Evolutionary conservation across 2,797 vertebrate species (phyloP).

Genomic region (Pseudochromis fuscus): DNA sequence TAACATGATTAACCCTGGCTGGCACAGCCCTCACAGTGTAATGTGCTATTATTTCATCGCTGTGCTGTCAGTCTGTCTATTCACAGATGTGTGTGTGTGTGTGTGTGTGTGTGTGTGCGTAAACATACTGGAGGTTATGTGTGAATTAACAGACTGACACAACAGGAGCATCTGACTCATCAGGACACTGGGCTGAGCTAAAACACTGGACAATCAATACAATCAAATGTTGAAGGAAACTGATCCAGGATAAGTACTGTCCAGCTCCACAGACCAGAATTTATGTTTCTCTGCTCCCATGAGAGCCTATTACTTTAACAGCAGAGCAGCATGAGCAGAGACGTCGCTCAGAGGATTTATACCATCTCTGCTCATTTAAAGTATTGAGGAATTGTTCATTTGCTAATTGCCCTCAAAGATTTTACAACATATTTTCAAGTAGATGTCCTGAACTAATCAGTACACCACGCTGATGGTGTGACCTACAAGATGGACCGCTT

Average conservation of each 20-base stretch:
- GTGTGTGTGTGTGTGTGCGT: neutral
- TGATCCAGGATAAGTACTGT: slow-evolving; percentile 39
- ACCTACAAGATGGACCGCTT: neutral
- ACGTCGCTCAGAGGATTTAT: neutral
- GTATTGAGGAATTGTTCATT: slow-evolving; percentile 1
- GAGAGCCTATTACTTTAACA: slow-evolving; percentile 8
- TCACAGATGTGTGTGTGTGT: slow-evolving; percentile 2
- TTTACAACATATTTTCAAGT: neutral
- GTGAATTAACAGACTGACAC: slow-evolving; percentile 31
- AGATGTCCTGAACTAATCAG: neutral
- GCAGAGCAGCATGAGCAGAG: neutral
- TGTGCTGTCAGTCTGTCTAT: slow-evolving; percentile 7
- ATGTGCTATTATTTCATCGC: slow-evolving; percentile 1
- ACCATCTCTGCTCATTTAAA: neutral
- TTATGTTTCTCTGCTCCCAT: neutral
- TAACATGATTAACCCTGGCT: neutral
- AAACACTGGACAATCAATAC: slow-evolving; percentile 55
- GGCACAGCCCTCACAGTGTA: neutral
- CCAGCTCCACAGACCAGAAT: slow-evolving; percentile 11
- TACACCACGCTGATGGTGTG: neutral
- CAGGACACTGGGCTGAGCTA: slow-evolving; percentile 51
- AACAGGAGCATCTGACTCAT: slow-evolving; percentile 36
- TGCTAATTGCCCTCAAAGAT: neutral
- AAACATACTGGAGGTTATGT: neutral
- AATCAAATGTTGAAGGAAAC: slow-evolving; percentile 42